These are phyloP conservation scores for Xyliphius kryptos DNA, from an alignment of 2,113 vertebrate genomes.

Conservation along the genomic window DNA sequence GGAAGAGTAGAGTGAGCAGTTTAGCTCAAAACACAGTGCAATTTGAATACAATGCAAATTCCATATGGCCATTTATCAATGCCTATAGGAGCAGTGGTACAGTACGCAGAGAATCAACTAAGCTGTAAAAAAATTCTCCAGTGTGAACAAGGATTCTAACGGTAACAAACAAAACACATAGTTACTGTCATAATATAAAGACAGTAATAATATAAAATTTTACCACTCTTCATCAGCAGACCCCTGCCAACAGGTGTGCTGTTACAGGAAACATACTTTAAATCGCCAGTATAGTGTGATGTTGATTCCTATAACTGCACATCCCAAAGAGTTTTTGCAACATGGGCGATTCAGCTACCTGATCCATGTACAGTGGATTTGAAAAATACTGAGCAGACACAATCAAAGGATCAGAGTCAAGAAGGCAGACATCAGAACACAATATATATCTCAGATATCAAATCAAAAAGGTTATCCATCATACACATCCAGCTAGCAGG, in stretches of 20 bases:
- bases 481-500: not conserved
- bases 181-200: not conserved
- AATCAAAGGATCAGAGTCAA: conserved; percentile 3
- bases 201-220: not conserved
- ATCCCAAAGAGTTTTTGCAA: not conserved
- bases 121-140: not conserved
- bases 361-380: not conserved
- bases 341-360: not conserved
- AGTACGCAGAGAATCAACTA: conserved; percentile 18
- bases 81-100: conserved; percentile 17
- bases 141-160: not conserved
- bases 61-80: conserved; percentile 48
- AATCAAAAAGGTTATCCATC: not conserved
- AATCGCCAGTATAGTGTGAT: too few species aligned
- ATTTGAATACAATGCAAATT: conserved; percentile 51
- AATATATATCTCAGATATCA: conserved; percentile 5
- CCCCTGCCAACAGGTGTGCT: too few species aligned
- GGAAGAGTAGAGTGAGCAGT: conserved; percentile 34
- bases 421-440: not conserved
- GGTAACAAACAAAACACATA: not conserved
- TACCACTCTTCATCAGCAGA: not conserved
- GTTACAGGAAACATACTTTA: not conserved
- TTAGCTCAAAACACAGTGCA: conserved; percentile 44
- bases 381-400: not conserved
- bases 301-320: not conserved